These are phyloP conservation scores for Lochmaea crataegi DNA, from an alignment of 2,888 invertebrate species.

Conservation along the genomic window DNA sequence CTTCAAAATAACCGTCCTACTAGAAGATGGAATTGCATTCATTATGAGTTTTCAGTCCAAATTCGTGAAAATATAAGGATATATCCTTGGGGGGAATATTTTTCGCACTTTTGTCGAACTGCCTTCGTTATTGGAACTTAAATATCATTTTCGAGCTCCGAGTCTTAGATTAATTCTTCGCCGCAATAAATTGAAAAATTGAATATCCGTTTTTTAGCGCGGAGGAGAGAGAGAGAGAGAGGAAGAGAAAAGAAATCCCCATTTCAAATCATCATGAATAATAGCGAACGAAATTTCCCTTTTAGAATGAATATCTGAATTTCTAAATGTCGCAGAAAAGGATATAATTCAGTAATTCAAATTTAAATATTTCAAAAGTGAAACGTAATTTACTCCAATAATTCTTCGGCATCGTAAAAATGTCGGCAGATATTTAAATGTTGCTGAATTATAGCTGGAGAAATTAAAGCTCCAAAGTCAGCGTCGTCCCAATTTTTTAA, in stretches of 20 bases:
- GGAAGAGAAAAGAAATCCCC: not conserved
- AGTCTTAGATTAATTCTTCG: constrained; percentile 10
- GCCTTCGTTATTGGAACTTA: not conserved
- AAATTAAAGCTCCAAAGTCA: constrained; percentile 57
- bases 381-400: constrained; percentile 61
- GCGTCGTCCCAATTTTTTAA: not conserved
- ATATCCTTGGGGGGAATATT: too few species aligned
- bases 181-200: constrained; percentile 18
- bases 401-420: constrained; percentile 61
- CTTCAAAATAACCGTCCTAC: too few species aligned
- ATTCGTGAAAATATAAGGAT: too few species aligned
- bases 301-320: constrained; percentile 49
- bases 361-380: constrained; percentile 61
- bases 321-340: constrained; percentile 52
- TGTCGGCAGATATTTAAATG: constrained; percentile 61
- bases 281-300: constrained; percentile 41
- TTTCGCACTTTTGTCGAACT: too few species aligned
- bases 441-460: constrained; percentile 61
- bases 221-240: not conserved
- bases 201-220: constrained; percentile 4
- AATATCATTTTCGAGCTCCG: not conserved
- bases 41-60: too few species aligned
- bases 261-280: constrained; percentile 18
- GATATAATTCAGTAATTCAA: constrained; percentile 59
- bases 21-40: too few species aligned